These are phyloP conservation scores for Apostichopus parvimensis DNA, from an alignment of 35 echinoderm and acorn worm genomes.

Conservation along the genomic window DNA sequence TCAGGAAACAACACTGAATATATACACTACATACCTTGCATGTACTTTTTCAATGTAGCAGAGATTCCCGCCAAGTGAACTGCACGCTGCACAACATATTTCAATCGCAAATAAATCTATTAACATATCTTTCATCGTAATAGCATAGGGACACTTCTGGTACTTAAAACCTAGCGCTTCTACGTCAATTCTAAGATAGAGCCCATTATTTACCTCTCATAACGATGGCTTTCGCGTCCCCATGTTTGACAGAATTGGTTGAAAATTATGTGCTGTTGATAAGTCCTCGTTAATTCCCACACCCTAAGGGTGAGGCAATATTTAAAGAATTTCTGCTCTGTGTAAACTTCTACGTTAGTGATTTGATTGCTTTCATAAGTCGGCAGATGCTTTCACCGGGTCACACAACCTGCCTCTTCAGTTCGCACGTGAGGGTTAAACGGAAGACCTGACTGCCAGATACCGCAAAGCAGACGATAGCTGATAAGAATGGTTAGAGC, in stretches of 20 bases:
- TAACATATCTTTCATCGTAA: constrained; percentile 24
- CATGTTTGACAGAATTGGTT: neutral
- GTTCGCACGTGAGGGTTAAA: constrained; percentile 3
- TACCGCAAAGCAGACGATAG: neutral
- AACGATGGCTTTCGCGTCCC: neutral
- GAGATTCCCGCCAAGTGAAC: no score
- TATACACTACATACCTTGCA: no score
- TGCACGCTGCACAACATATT: neutral
- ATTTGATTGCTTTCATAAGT: constrained; percentile 38
- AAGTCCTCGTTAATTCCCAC: constrained; percentile 41
- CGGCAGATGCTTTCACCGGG: constrained; percentile 24
- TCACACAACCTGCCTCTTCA: constrained; percentile 25
- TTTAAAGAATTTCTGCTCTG: constrained; percentile 32
- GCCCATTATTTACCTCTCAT: neutral
- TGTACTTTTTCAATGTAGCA: no score
- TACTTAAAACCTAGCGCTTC: neutral
- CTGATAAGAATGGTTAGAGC: neutral
- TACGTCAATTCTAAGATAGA: neutral
- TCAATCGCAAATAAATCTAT: neutral
- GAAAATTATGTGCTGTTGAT: constrained; percentile 37
- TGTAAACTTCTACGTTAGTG: constrained; percentile 18
- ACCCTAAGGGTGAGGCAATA: constrained; percentile 44
- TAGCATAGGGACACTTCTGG: neutral
- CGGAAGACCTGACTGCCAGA: neutral
- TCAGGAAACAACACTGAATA: no score